Evolutionary conservation across 2,888 invertebrate genomes (phyloP).

Genomic region (Himalopsyche tibetana): DNA sequence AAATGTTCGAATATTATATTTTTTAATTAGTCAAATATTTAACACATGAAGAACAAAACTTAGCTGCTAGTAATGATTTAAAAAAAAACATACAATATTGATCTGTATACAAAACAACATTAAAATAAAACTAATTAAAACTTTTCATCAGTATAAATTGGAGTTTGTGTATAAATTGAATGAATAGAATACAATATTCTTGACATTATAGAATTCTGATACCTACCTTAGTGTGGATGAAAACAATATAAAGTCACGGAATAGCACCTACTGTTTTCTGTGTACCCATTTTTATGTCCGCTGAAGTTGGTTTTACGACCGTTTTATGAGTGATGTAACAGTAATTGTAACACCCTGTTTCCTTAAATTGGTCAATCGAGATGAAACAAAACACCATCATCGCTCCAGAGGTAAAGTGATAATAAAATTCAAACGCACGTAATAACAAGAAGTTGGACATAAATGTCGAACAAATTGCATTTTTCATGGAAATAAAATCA

Average conservation of each 20-base stretch:
- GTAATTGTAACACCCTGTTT: constrained; percentile 65
- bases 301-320: constrained; percentile 65
- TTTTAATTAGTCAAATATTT: no score
- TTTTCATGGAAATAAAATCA: constrained; percentile 52
- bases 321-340: constrained; percentile 65
- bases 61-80: no score
- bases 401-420: constrained; percentile 61
- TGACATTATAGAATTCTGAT: neutral
- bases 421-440: constrained; percentile 59
- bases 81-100: no score
- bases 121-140: no score
- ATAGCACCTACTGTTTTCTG: constrained; percentile 58
- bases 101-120: no score
- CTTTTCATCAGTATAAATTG: no score
- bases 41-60: no score
- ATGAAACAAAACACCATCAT: constrained; percentile 65
- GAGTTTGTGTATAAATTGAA: neutral
- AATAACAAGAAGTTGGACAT: constrained; percentile 53
- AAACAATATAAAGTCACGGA: constrained; percentile 55
- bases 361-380: constrained; percentile 66
- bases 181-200: neutral
- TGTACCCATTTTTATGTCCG: constrained; percentile 64
- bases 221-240: neutral
- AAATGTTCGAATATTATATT: no score
- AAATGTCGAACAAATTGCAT: constrained; percentile 59